phyloP scores from a whole-genome alignment of 2,797 vertebrate species.

The Gymnoscopelus braueri region DNA sequence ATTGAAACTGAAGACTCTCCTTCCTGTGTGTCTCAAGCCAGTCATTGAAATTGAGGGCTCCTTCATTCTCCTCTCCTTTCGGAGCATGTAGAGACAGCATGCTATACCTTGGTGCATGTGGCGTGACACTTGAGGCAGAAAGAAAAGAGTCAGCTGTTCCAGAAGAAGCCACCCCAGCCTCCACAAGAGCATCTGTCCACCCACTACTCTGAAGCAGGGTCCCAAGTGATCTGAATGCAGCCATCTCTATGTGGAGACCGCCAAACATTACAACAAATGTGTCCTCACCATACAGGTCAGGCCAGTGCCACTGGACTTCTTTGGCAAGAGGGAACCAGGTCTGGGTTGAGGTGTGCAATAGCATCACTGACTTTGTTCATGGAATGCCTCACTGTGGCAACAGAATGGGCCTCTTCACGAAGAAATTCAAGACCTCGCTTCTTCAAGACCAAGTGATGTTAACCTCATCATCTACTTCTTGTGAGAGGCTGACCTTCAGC shows the following conservation, averaged over 20 bases:
- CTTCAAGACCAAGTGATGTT: too few species aligned
- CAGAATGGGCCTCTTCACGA: too few species aligned
- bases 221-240: constrained; percentile 2
- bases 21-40: not conserved
- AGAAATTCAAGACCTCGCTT: too few species aligned
- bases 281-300: too few species aligned
- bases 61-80: not conserved
- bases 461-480: too few species aligned
- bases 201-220: constrained; percentile 7
- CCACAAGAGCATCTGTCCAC: constrained; percentile 23
- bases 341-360: too few species aligned
- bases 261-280: too few species aligned
- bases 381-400: too few species aligned
- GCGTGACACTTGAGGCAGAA: constrained; percentile 29
- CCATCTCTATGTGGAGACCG: not conserved
- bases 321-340: too few species aligned
- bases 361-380: too few species aligned
- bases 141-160: constrained; percentile 21
- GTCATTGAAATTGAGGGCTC: not conserved
- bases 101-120: constrained; percentile 15
- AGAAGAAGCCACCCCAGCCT: constrained; percentile 20
- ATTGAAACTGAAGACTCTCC: constrained; percentile 8
- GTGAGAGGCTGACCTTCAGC: too few species aligned
- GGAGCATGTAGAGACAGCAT: constrained; percentile 8
- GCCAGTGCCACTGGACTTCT: too few species aligned